A percentile compares a stretch with the other conserved stretches of the same genome.
Conservation (phyloP, 2,797 vertebrate species). For the Myotis findleyi region DNA sequence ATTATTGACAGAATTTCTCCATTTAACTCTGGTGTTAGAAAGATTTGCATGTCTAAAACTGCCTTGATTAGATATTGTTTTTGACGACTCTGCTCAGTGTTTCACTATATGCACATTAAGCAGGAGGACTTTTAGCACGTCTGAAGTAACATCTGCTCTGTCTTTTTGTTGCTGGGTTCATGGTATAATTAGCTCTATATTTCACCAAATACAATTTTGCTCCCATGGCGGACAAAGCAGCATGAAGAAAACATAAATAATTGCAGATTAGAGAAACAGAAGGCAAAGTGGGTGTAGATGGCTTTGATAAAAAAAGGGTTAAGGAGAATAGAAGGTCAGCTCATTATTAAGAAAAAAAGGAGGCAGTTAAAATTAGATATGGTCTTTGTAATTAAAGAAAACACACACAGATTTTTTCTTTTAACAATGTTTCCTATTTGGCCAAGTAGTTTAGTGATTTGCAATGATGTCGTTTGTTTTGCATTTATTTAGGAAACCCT, state of each 20-base stretch:
- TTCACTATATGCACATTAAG: slow-evolving; percentile 87
- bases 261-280: slow-evolving; percentile 92
- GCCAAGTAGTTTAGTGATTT: slow-evolving; percentile 62
- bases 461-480: slow-evolving; percentile 40
- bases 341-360: slow-evolving; percentile 84
- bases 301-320: slow-evolving; percentile 90
- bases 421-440: slow-evolving; percentile 81
- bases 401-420: slow-evolving; percentile 74
- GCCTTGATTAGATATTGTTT: slow-evolving; percentile 85
- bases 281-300: slow-evolving; percentile 90
- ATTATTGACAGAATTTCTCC: slow-evolving; percentile 82
- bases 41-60: slow-evolving; percentile 85
- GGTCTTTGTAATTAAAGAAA: slow-evolving; percentile 82
- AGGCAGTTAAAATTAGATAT: slow-evolving; percentile 85
- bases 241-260: slow-evolving; percentile 93
- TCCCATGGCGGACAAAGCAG: slow-evolving; percentile 89
- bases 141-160: slow-evolving; percentile 92
- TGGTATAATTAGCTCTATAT: slow-evolving; percentile 92
- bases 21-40: slow-evolving; percentile 86
- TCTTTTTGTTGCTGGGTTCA: slow-evolving; percentile 91
- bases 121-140: slow-evolving; percentile 87
- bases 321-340: slow-evolving; percentile 91
- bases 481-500: slow-evolving; percentile 68
- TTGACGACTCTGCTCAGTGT: slow-evolving; percentile 77
- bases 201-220: slow-evolving; percentile 91